A percentile compares a stretch with the other conserved stretches of the same genome.
Evolutionary conservation across 2,113 vertebrate species (phyloP).

Genomic region (Macquaria ambigua): DNA sequence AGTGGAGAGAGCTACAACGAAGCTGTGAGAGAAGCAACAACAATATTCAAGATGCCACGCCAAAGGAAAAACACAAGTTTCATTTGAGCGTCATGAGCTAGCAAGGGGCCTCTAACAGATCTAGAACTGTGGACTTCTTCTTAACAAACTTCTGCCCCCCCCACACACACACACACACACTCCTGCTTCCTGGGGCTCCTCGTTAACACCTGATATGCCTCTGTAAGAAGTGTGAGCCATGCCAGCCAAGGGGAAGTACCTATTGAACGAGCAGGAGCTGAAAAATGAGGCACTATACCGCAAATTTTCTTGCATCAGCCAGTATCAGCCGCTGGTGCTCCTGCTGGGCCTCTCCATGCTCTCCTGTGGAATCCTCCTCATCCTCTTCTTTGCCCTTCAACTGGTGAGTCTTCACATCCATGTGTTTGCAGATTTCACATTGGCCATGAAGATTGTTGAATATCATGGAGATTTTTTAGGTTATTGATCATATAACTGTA

Average conservation of each 20-base stretch:
- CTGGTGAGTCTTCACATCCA: constrained; percentile 85
- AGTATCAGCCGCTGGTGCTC: constrained; percentile 91
- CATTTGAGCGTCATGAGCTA: constrained; percentile 60
- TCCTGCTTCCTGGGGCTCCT: constrained; percentile 22
- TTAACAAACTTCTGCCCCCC: constrained; percentile 14
- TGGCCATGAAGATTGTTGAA: not conserved
- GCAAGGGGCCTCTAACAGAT: constrained; percentile 10
- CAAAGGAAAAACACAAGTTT: constrained; percentile 58
- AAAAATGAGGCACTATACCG: constrained; percentile 91
- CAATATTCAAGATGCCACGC: constrained; percentile 65
- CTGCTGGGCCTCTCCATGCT: constrained; percentile 89
- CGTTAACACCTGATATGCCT: constrained; percentile 64
- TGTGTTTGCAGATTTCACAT: not conserved
- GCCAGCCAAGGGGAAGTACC: constrained; percentile 96
- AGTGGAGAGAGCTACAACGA: constrained; percentile 27
- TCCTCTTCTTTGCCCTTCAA: constrained; percentile 82
- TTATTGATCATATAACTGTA: not conserved
- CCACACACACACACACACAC: constrained; percentile 1
- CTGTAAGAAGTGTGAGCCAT: constrained; percentile 83
- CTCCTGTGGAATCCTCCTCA: constrained; percentile 85
- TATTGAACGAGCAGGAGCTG: constrained; percentile 90
- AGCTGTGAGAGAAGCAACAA: constrained; percentile 29
- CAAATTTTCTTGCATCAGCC: constrained; percentile 93
- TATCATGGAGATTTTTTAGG: not conserved
- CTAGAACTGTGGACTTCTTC: constrained; percentile 47